phyloP scores from a whole-genome alignment of 2,797 vertebrate genomes.

The Mus caroli region DNA sequence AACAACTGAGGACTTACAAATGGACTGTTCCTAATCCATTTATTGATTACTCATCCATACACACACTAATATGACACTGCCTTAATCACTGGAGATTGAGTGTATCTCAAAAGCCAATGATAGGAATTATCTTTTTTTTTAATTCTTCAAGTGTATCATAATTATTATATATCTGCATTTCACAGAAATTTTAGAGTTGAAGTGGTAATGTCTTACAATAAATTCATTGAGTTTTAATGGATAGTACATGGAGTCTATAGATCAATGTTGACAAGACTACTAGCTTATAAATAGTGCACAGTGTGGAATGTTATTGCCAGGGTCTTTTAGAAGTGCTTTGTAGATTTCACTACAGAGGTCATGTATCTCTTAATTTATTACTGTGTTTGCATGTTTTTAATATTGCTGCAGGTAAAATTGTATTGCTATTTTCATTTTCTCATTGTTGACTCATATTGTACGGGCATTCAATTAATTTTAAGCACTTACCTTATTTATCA shows the following conservation, averaged over 20 bases:
- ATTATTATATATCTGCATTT: neutral
- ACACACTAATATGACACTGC: neutral
- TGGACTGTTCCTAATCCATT: neutral
- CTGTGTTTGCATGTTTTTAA: neutral
- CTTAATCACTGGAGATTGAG: neutral
- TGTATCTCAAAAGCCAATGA: neutral
- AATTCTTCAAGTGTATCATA: neutral
- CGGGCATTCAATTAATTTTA: neutral
- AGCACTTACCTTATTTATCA: conserved; percentile 2
- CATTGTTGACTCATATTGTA: neutral
- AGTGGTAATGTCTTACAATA: neutral
- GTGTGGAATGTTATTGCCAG: neutral
- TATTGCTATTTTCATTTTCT: conserved; percentile 20
- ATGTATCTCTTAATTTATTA: neutral
- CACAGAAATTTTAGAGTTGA: conserved; percentile 33
- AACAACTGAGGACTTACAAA: neutral
- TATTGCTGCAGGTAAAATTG: neutral
- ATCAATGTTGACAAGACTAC: neutral
- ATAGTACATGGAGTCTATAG: neutral
- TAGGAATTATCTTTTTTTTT: neutral
- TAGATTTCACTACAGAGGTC: neutral
- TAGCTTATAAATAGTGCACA: neutral
- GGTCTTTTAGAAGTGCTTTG: neutral
- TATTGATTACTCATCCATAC: neutral
- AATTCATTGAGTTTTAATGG: neutral